Base-by-base conservation (phyloP, 2,888 invertebrate species). In the Antheraea assamensis region DNA sequence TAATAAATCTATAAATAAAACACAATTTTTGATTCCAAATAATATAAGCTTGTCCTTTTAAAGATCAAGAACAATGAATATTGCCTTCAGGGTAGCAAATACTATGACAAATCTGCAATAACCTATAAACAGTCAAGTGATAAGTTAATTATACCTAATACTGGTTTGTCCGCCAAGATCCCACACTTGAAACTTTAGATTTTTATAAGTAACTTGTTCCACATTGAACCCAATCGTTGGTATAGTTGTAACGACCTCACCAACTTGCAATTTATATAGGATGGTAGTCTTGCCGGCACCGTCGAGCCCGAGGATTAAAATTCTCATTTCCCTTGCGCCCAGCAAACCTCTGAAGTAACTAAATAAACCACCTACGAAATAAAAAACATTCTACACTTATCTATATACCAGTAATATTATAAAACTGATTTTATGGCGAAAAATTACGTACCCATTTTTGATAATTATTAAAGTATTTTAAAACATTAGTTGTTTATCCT, bases 231-330 rank as follows among this genome's bases (percentile, higher is more conserved):
- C 99, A 91, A 99, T 99, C 17, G 99, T 99, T 78, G 99, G 98
- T 94, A 98, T 99, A 55, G 99, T 99, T 72, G 99, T 99, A 42
- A 99, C 99, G 74, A 99, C 99, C 95, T 99, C 99, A 27, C 99
- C 99, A 75, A 99, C 99, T 96, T 99, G 99, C 86, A 99, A 95
- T 95, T 98, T 97, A 93, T 99, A 99, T 78, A 99, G 94, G 92
- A 99, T 99, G 77, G 99, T 99, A 0, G 99, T 99, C 95, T 99
- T 99, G 80, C 99, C 99, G 88, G 99, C 99, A 76, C 99, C 99
- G 92, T 99, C 99, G 81, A 99, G 95, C 8, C 99, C 99, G 74
- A 99, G 96, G 90, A 99, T 99, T 82, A 99, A 95, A 92, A 99
- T 99, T 86, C 99, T 96, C 97, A 99, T 99, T 95, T 99, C 99